Evolutionary conservation across 1,140 invertebrate species (phyloP), one percentile per base, ranked within the genome.

Genomic region (Pachypsylla venusta): DNA sequence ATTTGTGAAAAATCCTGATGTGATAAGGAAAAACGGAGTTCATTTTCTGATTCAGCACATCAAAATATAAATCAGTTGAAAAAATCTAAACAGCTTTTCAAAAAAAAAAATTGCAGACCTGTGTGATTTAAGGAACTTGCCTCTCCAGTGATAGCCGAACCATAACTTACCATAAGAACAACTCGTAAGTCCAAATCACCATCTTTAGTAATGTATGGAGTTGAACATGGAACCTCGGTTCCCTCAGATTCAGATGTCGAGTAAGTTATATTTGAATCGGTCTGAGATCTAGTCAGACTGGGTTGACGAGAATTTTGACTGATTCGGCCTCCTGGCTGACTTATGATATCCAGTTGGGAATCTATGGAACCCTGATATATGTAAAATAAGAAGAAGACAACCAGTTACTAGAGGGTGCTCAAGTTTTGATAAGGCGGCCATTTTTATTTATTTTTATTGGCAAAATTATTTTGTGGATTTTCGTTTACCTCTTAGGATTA

Each of bases 241-340:
- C 81, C 71, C 7, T 48, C 42, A 64, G 91, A 86, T 63, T 87
- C 84, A 25, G 79, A 76, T 1, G 81, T 78, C 4, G 77, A 75
- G 68, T 97, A 97, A 35, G 83, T 85, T 42, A 97, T 96, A 64
- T 95, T 92, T 0, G 91, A 93, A 70, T 97, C 93, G 0, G 93
- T 97, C 68, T 92, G 85, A 1, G 92, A 96, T 57, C 93, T 78
- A 0, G 86, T 81, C 12, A 93, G 67, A 70, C 81, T 81, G 1
- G 80, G 77, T 68, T 85, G 84, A 19, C 42, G 42, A 22, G 42
- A 48, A 19, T 48, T 48, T 22, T 48, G 42, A 48, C 42, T 48
- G 16, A n/a, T 19, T 19, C 42, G 42, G 42, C 42, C 42, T n/a
- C 42, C 42, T 10, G 42, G 42, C 42, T 48, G 42, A 19, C 83